phyloP scores from a whole-genome alignment of 1,140 invertebrate species.

The Sinonovacula constricta region DNA sequence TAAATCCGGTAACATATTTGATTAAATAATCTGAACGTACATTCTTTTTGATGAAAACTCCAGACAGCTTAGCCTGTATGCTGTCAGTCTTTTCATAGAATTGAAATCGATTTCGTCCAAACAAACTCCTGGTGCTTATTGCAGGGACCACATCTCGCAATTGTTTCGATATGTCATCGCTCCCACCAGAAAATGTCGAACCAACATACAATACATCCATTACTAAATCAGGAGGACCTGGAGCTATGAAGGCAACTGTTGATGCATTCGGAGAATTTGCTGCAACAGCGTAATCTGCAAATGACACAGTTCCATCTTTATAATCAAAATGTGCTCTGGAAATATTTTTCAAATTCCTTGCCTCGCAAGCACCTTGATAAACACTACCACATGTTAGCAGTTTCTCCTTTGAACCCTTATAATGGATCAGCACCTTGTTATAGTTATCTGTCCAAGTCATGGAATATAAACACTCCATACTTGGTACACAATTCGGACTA shows the following conservation, averaged over 20 bases:
- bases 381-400: slow-evolving; percentile 95
- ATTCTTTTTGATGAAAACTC: slow-evolving; percentile 61
- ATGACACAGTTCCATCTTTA: slow-evolving; percentile 79
- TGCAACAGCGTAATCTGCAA: slow-evolving; percentile 84
- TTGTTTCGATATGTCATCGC: slow-evolving; percentile 20
- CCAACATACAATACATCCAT: slow-evolving; percentile 66
- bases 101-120: slow-evolving; percentile 53
- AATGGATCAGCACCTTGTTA: slow-evolving; percentile 97
- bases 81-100: slow-evolving; percentile 54
- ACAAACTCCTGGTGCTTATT: slow-evolving; percentile 62
- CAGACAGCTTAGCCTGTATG: slow-evolving; percentile 58
- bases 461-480: slow-evolving; percentile 29
- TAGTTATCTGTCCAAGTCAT: slow-evolving; percentile 88
- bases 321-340: slow-evolving; percentile 88
- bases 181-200: slow-evolving; percentile 60
- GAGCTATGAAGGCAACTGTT: slow-evolving; percentile 97
- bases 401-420: slow-evolving; percentile 88
- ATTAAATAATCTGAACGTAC: slow-evolving; percentile 80
- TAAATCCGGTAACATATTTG: slow-evolving; percentile 97
- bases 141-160: slow-evolving; percentile 47
- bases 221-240: slow-evolving; percentile 78
- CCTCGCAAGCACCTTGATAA: slow-evolving; percentile 91
- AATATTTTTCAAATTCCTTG: slow-evolving; percentile 93
- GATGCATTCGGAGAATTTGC: slow-evolving; percentile 96
- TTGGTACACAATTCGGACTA: slow-evolving; percentile 63